These are phyloP conservation scores for Crambe crambe DNA, from an alignment of 37 sponge, comb jelly and placozoan species.

Conservation along the genomic window DNA sequence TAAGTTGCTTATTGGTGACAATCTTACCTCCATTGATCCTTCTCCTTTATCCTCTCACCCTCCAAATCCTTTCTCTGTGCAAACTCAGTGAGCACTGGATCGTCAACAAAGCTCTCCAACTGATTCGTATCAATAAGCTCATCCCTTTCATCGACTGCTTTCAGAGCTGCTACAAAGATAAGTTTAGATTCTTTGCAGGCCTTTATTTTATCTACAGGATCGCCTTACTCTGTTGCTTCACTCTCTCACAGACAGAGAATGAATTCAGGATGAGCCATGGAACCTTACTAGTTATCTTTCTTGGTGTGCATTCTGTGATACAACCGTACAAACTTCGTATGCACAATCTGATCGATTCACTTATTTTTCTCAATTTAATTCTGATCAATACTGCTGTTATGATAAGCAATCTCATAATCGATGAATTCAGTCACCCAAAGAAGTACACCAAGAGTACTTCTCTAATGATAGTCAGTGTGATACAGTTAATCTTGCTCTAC, in stretches of 20 bases:
- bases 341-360: slow-evolving; percentile 48
- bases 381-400: slow-evolving; percentile 9
- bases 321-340: slow-evolving; percentile 30
- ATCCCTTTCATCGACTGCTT: slow-evolving; percentile 43
- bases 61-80: slow-evolving; percentile 9
- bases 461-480: background rate
- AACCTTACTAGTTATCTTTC: slow-evolving; percentile 1
- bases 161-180: slow-evolving; percentile 41
- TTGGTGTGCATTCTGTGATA: slow-evolving; percentile 16
- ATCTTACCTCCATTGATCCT: slow-evolving; percentile 36
- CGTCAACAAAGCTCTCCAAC: too few relatives aligned
- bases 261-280: background rate
- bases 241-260: background rate
- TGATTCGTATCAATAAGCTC: slow-evolving; percentile 1
- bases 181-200: too few relatives aligned
- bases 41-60: slow-evolving; percentile 20
- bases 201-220: too few relatives aligned
- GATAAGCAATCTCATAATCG: slow-evolving; percentile 9
- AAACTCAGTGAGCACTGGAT: too few relatives aligned
- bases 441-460: too few relatives aligned
- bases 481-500: slow-evolving; percentile 4
- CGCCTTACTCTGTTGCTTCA: background rate
- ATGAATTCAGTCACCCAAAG: background rate
- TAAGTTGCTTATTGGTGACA: background rate
- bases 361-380: slow-evolving; percentile 15